These are phyloP conservation scores for Lepeophtheirus nordmannii DNA, from an alignment of 2,888 invertebrate genomes.

Conservation along the genomic window DNA sequence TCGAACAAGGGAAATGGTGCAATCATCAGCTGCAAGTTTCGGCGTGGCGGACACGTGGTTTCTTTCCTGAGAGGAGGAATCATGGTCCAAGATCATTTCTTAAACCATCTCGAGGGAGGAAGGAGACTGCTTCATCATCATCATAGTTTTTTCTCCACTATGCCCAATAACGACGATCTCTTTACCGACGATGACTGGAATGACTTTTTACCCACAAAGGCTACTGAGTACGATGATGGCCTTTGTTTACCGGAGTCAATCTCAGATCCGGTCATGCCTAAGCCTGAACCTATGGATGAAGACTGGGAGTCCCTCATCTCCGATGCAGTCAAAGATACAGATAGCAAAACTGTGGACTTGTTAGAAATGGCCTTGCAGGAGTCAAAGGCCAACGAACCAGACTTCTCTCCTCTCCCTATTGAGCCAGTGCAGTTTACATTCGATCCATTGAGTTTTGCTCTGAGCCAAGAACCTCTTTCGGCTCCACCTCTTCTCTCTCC, in stretches of 20 bases:
- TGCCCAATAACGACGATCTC: slow-evolving; percentile 5
- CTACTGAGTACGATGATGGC: neutral
- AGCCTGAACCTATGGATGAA: neutral
- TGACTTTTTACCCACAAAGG: neutral
- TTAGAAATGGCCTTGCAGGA: slow-evolving; percentile 1
- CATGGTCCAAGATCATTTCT: slow-evolving; percentile 6
- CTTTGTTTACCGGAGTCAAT: neutral
- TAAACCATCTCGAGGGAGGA: slow-evolving; percentile 2
- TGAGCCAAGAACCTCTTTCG: neutral
- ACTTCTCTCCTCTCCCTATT: neutral
- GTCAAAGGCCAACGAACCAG: neutral
- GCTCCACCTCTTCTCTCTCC: too few species aligned
- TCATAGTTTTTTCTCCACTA: neutral
- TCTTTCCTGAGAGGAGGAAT: neutral
- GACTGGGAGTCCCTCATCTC: slow-evolving; percentile 3
- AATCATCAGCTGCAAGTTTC: neutral
- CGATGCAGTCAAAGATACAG: neutral
- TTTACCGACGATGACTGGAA: neutral
- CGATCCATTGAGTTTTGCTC: neutral
- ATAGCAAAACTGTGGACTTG: neutral
- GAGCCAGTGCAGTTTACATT: neutral
- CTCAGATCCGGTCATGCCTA: neutral
- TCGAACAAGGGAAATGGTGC: slow-evolving; percentile 7
- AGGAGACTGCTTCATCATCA: neutral
- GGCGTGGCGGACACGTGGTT: slow-evolving; percentile 7